Conservation (phyloP, 1,140 invertebrate genomes). For the Drosophila tani region DNA sequence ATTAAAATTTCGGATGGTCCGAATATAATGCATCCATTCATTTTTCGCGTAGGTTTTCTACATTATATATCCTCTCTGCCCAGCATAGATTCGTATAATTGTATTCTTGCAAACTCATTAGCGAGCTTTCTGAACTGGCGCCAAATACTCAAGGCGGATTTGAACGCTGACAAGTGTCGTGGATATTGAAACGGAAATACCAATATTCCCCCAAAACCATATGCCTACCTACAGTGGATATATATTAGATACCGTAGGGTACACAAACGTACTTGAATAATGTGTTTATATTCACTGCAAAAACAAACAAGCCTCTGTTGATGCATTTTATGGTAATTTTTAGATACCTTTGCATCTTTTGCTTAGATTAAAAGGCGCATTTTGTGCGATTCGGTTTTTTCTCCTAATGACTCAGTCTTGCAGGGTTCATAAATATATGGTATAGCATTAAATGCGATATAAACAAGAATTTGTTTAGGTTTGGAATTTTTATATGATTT, state of each 20-base stretch:
- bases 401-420: constrained; percentile 20
- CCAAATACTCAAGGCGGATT: constrained; percentile 37
- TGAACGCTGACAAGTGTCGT: constrained; percentile 62
- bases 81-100: constrained; percentile 36
- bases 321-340: constrained; percentile 46
- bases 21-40: constrained; percentile 45
- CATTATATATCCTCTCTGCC: constrained; percentile 15
- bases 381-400: constrained; percentile 18
- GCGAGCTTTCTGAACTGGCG: constrained; percentile 49
- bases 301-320: constrained; percentile 41
- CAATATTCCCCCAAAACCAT: constrained; percentile 45
- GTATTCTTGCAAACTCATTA: constrained; percentile 29
- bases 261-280: constrained; percentile 42
- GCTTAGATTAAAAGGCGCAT: constrained; percentile 37
- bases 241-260: constrained; percentile 4
- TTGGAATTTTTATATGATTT: background rate
- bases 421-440: background rate
- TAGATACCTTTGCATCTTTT: constrained; percentile 48
- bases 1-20: constrained; percentile 46
- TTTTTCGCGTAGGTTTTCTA: constrained; percentile 5
- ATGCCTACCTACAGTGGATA: constrained; percentile 35
- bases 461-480: background rate
- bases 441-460: constrained; percentile 3
- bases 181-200: constrained; percentile 69
- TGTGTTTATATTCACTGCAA: constrained; percentile 53